Base-by-base conservation (phyloP, 2,888 invertebrate species). In the Entomobrya multifasciata region DNA sequence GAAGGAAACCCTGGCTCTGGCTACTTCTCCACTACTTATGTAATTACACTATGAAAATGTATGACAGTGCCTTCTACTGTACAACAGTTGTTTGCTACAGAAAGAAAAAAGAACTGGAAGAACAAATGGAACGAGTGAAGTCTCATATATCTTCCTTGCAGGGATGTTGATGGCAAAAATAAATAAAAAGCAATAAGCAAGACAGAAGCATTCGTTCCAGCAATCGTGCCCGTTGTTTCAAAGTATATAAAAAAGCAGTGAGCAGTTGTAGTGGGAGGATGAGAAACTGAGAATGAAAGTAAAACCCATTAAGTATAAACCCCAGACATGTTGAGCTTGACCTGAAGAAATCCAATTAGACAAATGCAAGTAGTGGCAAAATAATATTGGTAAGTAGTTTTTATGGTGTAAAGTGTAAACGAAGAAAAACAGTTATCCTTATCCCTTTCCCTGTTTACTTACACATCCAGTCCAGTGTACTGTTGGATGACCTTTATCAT, bases 301-400 rank as follows among this genome's bases (percentile, higher is more conserved):
- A 62, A 62, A 76, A 65, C 30, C 83, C 76, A 76, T 81, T 81
- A 72, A 70, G 55, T 17, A 70, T n/a, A n/a, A n/a, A 72, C 44
- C 72, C 72, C 82, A 72, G 57, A 72, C 72, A 60, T 52, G 55
- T 60, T 55, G 60, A 84, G 65, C 84, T 67, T 77, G 62, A 84
- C 77, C 84, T 77, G 77, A 62, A 82, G n/a, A 82, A 77, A 84
- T 84, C 84, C 84, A 84, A 84, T 84, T 84, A 84, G 77, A 77
- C 78, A 84, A 84, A 78, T 84, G 84, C 76, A 77, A 77, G 67
- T 25, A 57, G 76, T 83, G 55, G 70, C 55, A 80, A 57, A 80
- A 70, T 47, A 72, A 57, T 70, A 60, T 49, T 25, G 47, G 74
- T 27, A 74, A 27, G 60, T 62, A 62, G 27, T 6, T 62, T 62